Base-by-base conservation (phyloP, 2,113 vertebrate species). In the Gymnocephalus cernua region DNA sequence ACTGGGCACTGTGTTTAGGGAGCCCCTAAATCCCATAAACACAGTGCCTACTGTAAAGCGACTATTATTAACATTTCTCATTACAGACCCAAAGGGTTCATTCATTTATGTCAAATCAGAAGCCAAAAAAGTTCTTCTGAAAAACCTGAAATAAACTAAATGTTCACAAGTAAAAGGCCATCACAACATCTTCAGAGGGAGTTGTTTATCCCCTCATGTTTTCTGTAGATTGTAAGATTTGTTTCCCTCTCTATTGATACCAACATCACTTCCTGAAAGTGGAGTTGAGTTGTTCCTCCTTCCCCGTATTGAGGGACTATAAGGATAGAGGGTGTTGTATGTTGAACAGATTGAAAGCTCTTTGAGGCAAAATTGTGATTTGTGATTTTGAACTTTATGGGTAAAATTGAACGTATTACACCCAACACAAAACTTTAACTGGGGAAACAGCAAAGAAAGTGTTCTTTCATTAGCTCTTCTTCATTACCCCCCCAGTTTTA, bases 21-120 rank as follows among this genome's bases (percentile, higher is more conserved):
- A n/a, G 48, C 29, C 2, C 58, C 44, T 21, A 65, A 83, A 18
- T 32, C n/a, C n/a, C 10, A 11, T 18, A 63, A 54, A 62, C 51
- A 45, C 62, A 38, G 54, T 72, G 71, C 41, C 54, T 75, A 32
- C 29, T 66, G 38, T 65, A 38, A 47, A 61, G 44, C 3, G 1
- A 74, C 27, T 66, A n/a, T 66, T 4, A n/a, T 68, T 50, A 45
- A 69, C 25, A 79, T 81, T 47, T 72, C 50, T 51, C 54, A 53
- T 35, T 72, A 15, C 29, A 50, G 56, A 32, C 25, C 15, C 32
- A 59, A 63, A 53, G 25, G 21, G 11, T 23, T 69, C 27, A 47
- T 2, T 23, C 38, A 68, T 63, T 67, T 27, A n/a, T 29, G 23
- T 57, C 14, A 51, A 67, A 45, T 67, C 16, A 44, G 19, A 58